Evolutionary conservation across 2,113 vertebrate genomes (phyloP), one percentile per base, ranked within the genome.

Genomic region (Hippocampus guttulatus): DNA sequence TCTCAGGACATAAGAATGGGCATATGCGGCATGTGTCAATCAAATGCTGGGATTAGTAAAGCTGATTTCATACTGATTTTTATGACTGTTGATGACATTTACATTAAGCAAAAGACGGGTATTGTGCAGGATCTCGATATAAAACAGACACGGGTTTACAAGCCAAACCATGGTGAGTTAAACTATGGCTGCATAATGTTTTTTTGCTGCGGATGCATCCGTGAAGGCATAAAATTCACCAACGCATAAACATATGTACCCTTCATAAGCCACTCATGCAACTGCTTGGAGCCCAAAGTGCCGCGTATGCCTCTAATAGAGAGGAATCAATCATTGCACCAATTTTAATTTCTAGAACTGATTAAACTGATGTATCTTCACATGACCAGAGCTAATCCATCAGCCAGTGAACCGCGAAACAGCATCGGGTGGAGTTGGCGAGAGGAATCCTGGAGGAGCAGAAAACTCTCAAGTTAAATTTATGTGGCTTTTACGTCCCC

Each of bases 311-410:
- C 27, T 21, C 61, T 54, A 55, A 61, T 70, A 55, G 18, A 58
- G 63, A 66, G 38, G 27, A 54, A 57, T 55, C 33, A 66, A 71
- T 73, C 61, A 65, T 70, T 77, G 41, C 66, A 54, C 51, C 74
- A 47, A n/a, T 74, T 54, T 41, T 47, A 38, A 78, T 79, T 73
- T 66, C 43, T 51, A 61, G 60, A 72, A 74, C 66, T 68, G 66
- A 68, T 54, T 68, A 54, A 40, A 62, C 51, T 69, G 60, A 75
- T 72, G 25, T 47, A 65, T 75, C 68, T 63, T 78, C 16, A 64
- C 43, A 41, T 40, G 9, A 55, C 16, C 45, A 64, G 38, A 73
- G 30, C 58, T 55, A 76, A 83, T 80, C 67, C 80, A 76, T 80
- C 68, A 73, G 30, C 40, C 33, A 3, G 23, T 73, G 68, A 78